Base-by-base conservation (phyloP, 2,797 vertebrate species). In the Pampus argenteus region DNA sequence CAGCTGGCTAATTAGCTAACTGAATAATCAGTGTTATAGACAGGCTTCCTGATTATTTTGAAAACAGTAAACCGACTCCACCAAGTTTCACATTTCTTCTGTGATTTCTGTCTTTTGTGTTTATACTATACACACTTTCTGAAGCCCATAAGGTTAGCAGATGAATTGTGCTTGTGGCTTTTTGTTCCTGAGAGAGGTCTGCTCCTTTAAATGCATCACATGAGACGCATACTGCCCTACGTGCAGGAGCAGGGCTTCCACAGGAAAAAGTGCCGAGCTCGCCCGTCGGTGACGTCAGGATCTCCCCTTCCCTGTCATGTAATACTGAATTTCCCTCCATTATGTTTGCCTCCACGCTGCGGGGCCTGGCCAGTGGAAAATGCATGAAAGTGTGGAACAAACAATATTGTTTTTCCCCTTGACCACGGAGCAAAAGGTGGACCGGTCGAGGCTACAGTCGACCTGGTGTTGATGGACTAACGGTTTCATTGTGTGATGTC, bases 321-420 rank as follows among this genome's bases (percentile, higher is more conserved):
- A 84, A 86, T 72, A 73, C 83, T 54, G 82, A 79, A 69, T 92
- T 92, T 91, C 89, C 92, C 89, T 87, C 85, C 72, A 91, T 92
- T 94, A 92, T 93, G 71, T 85, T 73, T 28, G 40, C 64, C 26
- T 79, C 51, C 58, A 17, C 71, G 74, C 66, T 79, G 76, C 48
- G 84, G 84, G 86, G 79, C 64, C 3, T 45, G 57, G 52, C 69
- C 74, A 52, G 54, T 92, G 92, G 91, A 91, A 92, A 92, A 77
- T 82, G 78, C 90, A 73, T 90, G 89, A 90, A 90, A 76, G 76
- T 80, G 80, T 83, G 75, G 88, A 89, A 88, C 87, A 88, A 92
- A 90, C n/a, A 57, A 79, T 75, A 87, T 92, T 92, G 92, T 93
- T 81, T 83, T 45, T 44, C 62, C 62, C 56, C 47, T 66, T 68